phyloP scores from a whole-genome alignment of 2,113 vertebrate species.

The Psilopsiagon aurifrons region DNA sequence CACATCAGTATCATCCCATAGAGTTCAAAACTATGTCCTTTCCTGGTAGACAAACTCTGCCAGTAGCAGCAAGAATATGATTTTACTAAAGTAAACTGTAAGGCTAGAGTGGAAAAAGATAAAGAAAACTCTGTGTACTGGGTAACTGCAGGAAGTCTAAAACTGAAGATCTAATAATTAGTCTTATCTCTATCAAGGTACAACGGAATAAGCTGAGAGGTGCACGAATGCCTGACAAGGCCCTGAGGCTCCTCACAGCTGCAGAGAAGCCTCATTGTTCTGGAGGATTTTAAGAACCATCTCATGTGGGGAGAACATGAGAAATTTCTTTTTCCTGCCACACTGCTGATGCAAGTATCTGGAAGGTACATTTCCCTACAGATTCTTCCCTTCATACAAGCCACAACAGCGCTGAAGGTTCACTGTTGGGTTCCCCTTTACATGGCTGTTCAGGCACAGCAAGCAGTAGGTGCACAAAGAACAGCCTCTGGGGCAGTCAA shows the following conservation, averaged over 20 bases:
- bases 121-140: background rate
- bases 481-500: background rate
- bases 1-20: background rate
- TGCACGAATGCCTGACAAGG: background rate
- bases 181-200: slow-evolving; percentile 10
- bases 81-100: background rate
- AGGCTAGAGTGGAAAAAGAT: background rate
- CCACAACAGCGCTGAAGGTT: background rate
- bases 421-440: background rate
- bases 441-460: background rate
- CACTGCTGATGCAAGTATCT: background rate
- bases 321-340: background rate
- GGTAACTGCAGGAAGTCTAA: background rate
- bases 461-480: background rate
- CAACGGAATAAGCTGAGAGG: slow-evolving; percentile 2
- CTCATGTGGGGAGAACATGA: background rate
- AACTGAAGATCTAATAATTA: slow-evolving; percentile 2
- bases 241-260: background rate
- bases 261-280: background rate
- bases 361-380: background rate
- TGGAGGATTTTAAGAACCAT: background rate
- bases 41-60: background rate
- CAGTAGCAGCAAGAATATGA: background rate
- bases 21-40: background rate
- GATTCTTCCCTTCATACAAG: background rate